Evolutionary conservation across 1,140 invertebrate genomes (phyloP), one percentile per base, ranked within the genome.

Genomic region (Frieseomelitta varia): DNA sequence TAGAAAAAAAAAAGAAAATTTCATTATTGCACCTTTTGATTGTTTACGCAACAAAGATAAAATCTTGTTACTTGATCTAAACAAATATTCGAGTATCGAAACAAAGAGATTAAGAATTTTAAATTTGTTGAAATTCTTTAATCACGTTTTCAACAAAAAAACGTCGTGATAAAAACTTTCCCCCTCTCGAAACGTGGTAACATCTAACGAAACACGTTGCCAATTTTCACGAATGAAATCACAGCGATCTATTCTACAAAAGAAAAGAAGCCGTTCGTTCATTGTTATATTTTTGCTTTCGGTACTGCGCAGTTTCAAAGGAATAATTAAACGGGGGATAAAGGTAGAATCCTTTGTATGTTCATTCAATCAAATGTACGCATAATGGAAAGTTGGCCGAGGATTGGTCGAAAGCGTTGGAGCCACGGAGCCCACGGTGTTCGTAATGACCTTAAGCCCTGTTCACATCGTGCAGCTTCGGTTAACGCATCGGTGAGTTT

Each of bases 231-330:
- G 63, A 27, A 6, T 15, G 11, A 55, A 53, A 53, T 53, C 17
- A 6, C 19, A 73, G 19, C 4, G 2, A 15, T 30, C 30, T 30
- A 17, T 15, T 53, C 56, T 56, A 58, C 4, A 75, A 34, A 75
- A 34, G 21, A 30, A 34, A 39, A 14, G 14, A 24, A 58, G 21
- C 21, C 39, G 39, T 47, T 47, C 39, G 21, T 76, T 76, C 21
- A 2, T 39, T 39, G 30, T 58, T 34, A n/a, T 74, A 74, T 55
- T 55, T 55, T 74, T 55, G 15, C 27, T 24, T 2, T 19, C 1
- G 3, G 21, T 74, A 55, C 72, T 74, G 51, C 72, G 72, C 74
- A 76, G 24, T 76, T 58, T 58, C 24, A 61, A 61, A 58, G 21
- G 55, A 58, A 76, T 14, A 76, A 61, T 76, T 47, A 61, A 76